Percentiles rank a stretch among this genome's conserved stretches.
These are phyloP conservation scores for Galeopterus variegatus DNA, from an alignment of 2,113 vertebrate genomes.

Conservation along the genomic window DNA sequence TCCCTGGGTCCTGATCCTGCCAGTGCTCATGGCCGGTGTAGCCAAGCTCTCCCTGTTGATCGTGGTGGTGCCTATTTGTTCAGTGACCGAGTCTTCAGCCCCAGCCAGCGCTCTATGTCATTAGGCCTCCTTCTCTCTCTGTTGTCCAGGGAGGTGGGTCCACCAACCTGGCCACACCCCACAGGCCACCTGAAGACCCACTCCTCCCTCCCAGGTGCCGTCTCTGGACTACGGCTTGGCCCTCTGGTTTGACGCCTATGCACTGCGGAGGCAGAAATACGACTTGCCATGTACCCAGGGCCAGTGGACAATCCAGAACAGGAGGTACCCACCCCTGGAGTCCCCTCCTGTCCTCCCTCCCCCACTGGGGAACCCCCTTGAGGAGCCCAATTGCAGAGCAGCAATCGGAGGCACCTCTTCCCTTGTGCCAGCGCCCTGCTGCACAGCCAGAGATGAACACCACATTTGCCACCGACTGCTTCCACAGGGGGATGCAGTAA, in stretches of 20 bases:
- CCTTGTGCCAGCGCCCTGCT: rapidly evolving
- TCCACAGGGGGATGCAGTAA: background rate
- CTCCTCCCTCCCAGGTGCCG: constrained; percentile 90
- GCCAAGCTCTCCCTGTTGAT: background rate
- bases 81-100: background rate
- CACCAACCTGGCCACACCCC: background rate
- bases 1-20: background rate
- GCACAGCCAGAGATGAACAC: background rate
- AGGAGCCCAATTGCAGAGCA: background rate
- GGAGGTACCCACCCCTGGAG: constrained; percentile 87
- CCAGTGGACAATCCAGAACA: constrained; percentile 95
- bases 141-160: background rate
- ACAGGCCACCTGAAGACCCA: rapidly evolving
- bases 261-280: constrained; percentile 91
- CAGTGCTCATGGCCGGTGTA: rapidly evolving
- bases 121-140: background rate
- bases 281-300: constrained; percentile 94
- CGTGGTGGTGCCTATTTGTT: background rate
- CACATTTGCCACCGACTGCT: rapidly evolving
- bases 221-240: constrained; percentile 91
- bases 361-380: background rate
- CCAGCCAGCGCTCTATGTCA: background rate
- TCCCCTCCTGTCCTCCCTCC: too few species aligned
- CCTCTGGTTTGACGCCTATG: constrained; percentile 95
- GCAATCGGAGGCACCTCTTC: rapidly evolving